Percentiles rank a stretch among this genome's conserved stretches.
phyloP scores from a whole-genome alignment of 2,113 vertebrate genomes.

The Gallinago media region DNA sequence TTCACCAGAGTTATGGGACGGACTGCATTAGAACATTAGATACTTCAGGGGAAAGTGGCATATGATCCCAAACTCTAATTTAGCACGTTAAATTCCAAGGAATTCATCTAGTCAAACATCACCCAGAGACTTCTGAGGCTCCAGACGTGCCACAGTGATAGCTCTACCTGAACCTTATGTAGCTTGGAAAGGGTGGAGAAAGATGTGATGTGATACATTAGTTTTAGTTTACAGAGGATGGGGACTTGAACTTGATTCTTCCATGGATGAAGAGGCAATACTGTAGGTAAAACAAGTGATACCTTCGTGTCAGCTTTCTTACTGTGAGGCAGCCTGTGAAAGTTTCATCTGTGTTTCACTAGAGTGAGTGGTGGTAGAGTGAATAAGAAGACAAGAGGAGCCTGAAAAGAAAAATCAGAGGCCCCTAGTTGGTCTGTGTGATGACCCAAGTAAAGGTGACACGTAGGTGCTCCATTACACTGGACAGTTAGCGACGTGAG shows the following conservation, averaged over 20 bases:
- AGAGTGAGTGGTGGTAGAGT: background rate
- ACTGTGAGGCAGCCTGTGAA: background rate
- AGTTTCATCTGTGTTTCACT: background rate
- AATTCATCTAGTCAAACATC: background rate
- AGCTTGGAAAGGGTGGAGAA: background rate
- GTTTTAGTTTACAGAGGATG: slow-evolving; percentile 8
- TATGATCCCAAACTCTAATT: accelerated
- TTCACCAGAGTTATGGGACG: background rate
- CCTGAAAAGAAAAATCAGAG: background rate
- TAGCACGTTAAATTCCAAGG: background rate
- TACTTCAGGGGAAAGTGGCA: background rate
- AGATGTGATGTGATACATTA: background rate
- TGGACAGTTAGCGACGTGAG: background rate
- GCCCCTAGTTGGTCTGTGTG: accelerated
- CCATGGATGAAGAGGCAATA: background rate
- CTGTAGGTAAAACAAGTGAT: background rate
- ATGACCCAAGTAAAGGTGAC: background rate
- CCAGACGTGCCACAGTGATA: background rate
- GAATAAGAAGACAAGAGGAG: background rate
- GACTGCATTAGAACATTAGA: background rate
- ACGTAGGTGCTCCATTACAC: background rate
- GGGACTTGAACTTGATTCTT: background rate
- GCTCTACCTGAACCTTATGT: background rate
- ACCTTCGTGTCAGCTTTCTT: background rate
- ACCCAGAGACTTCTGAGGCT: background rate